phyloP scores from a whole-genome alignment of 2,797 vertebrate genomes.

The Pseudomugil tenellus region DNA sequence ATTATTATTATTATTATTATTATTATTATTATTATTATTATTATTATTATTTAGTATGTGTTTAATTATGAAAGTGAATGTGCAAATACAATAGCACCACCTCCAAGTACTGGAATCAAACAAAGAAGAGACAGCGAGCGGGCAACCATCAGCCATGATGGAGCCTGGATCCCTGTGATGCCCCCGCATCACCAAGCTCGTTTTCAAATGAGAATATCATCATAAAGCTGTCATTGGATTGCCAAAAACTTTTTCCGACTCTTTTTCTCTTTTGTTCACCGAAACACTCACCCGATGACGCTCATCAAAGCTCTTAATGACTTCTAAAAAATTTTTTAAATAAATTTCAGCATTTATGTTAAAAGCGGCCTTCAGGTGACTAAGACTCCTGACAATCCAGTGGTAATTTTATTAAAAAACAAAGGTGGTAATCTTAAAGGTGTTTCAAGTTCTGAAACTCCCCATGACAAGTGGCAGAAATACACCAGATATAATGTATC shows the following conservation, averaged over 20 bases:
- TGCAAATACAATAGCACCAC: not conserved
- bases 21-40: too few relatives aligned
- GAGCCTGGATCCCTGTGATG: not conserved
- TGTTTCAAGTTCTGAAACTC: not conserved
- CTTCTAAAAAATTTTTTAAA: not conserved
- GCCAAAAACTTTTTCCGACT: not conserved
- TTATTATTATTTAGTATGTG: too few relatives aligned
- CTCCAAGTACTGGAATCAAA: not conserved
- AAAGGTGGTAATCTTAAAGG: not conserved
- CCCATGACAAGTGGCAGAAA: constrained; percentile 1
- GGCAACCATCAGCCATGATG: not conserved
- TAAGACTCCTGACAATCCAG: not conserved
- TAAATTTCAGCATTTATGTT: not conserved
- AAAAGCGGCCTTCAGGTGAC: not conserved
- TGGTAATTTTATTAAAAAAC: not conserved
- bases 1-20: too few relatives aligned
- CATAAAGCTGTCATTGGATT: not conserved
- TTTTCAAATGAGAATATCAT: not conserved
- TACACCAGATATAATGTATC: constrained; percentile 12
- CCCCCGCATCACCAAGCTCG: not conserved
- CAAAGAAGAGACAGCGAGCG: not conserved
- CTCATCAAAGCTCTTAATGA: not conserved
- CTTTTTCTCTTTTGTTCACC: not conserved
- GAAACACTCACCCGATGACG: not conserved
- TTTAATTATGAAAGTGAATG: too few relatives aligned